Evolutionary conservation across 2,888 invertebrate species (phyloP), one percentile per base, ranked within the genome.

Genomic region (Apamea anceps): DNA sequence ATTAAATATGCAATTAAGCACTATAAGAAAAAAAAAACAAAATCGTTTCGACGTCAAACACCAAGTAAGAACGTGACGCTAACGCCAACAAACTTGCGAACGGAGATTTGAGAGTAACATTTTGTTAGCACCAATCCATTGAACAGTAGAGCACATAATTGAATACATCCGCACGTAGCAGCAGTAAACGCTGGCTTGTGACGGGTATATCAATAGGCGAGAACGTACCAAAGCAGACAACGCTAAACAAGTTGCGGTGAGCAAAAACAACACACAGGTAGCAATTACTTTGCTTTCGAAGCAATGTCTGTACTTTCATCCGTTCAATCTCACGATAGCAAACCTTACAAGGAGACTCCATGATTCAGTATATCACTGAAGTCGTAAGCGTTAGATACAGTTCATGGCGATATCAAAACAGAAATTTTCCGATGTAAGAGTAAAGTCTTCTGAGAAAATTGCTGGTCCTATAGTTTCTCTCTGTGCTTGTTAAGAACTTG

Each of bases 221-320:
- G 89, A 89, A 90, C 82, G 85, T 84, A 87, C 75, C 63, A 73
- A 75, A 81, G 79, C 70, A 82, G 84, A 82, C 75, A 88, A 71
- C 83, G 81, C 73, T 82, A 78, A 87, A 84, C 87, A 79, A 88
- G 90, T 90, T 90, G 84, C 73, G 67, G 80, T 82, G 71, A 87
- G 89, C 84, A 89, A 90, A 86, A 89, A 92, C 91, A 85, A 89
- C 90, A 85, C 88, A 82, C 83, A 91, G 89, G 90, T 89, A 90
- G 90, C 90, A 93, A 93, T 94, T 93, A 94, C 91, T 92, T 94
- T 91, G 89, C 94, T 94, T 94, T 93, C 93, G 87, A 92, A 90
- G 87, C 88, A 88, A 89, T 91, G 85, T 85, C 86, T 85, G 84
- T 89, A 87, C 91, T 93, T 93, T 92, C 91, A 88, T 91, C 85